A percentile compares a stretch with the other conserved stretches of the same genome.
phyloP scores from a whole-genome alignment of 2,888 invertebrate species.

The Pristionchus entomophagus region DNA sequence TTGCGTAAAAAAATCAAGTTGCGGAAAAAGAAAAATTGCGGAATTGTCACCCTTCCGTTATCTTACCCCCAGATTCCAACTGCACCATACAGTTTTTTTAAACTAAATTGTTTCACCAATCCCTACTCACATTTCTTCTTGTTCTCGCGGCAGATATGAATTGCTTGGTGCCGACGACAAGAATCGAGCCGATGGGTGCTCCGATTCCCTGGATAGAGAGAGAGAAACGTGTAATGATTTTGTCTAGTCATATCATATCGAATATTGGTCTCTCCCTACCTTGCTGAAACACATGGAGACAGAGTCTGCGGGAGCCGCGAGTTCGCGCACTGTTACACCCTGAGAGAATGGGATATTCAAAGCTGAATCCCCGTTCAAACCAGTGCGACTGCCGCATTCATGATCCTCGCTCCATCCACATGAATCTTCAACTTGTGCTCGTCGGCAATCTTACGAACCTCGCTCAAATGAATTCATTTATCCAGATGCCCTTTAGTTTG shows the following conservation, averaged over 20 bases:
- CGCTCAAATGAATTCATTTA: conserved; percentile 53
- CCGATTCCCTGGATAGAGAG: conserved; percentile 82
- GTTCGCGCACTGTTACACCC: conserved; percentile 77
- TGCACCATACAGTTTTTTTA: too few relatives aligned
- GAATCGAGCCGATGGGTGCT: conserved; percentile 89
- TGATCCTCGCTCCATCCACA: conserved; percentile 93
- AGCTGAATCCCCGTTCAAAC: conserved; percentile 70
- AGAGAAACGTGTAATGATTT: neutral
- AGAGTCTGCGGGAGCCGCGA: conserved; percentile 85
- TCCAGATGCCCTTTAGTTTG: too few relatives aligned
- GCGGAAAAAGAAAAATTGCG: neutral
- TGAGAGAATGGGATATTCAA: neutral
- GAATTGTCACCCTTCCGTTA: too few relatives aligned
- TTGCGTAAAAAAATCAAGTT: neutral
- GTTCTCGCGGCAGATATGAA: conserved; percentile 62
- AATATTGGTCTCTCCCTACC: conserved; percentile 75
- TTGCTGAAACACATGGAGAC: conserved; percentile 92
- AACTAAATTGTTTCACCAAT: neutral
- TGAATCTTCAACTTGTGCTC: conserved; percentile 84
- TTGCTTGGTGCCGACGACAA: conserved; percentile 83
- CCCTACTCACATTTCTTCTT: conserved; percentile 53
- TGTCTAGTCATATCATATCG: neutral
- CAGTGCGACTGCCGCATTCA: conserved; percentile 88
- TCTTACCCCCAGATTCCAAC: too few relatives aligned
- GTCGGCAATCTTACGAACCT: conserved; percentile 82